Evolutionary conservation across 2,888 invertebrate genomes (phyloP), one percentile per base, ranked within the genome.

Genomic region (Neoitamus cyanurus): DNA sequence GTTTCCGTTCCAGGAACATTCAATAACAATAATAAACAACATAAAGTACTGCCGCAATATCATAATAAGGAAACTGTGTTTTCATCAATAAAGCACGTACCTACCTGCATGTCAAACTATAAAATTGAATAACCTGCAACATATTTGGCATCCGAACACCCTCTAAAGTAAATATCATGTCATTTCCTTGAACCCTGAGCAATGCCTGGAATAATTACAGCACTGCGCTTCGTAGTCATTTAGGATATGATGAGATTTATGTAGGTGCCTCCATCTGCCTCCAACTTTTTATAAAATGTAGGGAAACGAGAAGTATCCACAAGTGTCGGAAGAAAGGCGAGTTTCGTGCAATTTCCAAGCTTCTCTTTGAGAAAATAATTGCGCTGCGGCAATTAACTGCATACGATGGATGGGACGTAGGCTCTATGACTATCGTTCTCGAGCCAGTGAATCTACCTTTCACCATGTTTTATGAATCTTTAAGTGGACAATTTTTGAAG

Each of bases 361-460:
- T 58, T 20, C 58, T 58, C 20, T 58, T 58, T 58, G 58, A 73
- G 20, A 34, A 36, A 73, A 73, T 73, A 73, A 73, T 73, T 73
- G 36, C 34, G 1, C 15, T 25, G 58, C 58, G 20, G 34, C 73
- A 73, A 36, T 73, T 73, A 34, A 73, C 73, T 36, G 9, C 34
- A 73, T 34, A 34, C 73, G 36, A 36, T 73, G 73, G 58, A 58
- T 20, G 58, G 25, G 20, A 9, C 58, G 20, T 25, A 7, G 58
- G 37, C 31, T 31, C 31, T n/a, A 37, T 2, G 9, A 2, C 37
- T 15, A 58, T 58, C 58, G 25, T 58, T 58, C 58, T 25, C 58
- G 25, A 58, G 58, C 58, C 58, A 58, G 58, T 58, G 58, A 20
- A 58, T 58, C 58, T 58, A 25, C 58, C 58, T 58, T 58, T 58